Base-by-base conservation (phyloP, 2,797 vertebrate species). In the Smutsia gigantea region DNA sequence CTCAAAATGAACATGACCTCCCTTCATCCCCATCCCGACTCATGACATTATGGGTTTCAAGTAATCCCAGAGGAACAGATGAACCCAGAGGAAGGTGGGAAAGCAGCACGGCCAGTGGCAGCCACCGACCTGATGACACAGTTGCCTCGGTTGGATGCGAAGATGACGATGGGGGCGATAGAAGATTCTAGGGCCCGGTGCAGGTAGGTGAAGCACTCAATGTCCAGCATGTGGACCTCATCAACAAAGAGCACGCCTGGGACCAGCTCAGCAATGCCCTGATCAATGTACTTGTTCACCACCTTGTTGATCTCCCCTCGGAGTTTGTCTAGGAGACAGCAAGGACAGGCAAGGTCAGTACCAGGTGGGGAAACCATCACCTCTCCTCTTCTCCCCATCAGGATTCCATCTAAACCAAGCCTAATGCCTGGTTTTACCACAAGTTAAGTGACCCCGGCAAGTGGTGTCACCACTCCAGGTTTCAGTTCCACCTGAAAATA, bases 151-250 rank as follows among this genome's bases (percentile, higher is more conserved):
- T 99, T 99, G 31, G 99, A 99, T 78, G 99, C 99, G 8, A 99
- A 99, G 98, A 99, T 99, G 37, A 99, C 99, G 1, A 99, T 99
- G 97, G 99, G 99, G 5, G 99, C 99, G 74, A 99, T 99, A 88
- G 99, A 99, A 97, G 99, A 99, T 96, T 99, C 99, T 87, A 99
- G 98, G 0, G 99, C 99, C 23, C 99, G 98, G 96, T 99, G 99
- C 95, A 99, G 99, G 98, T 99, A 99, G 0, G 99, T 99, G 98
- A 99, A 99, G 98, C 99, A 99, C 96, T 99, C 99, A 0, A 99
- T 99, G 98, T 99, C 99, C 98, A 99, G 98, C 99, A 99, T 99
- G 98, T 99, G 99, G 72, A 99, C 99, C 98, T 99, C 99, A 55
- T 99, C 99, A 21, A 99, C 99, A 75, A 99, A 99, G 83, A 99